These are phyloP conservation scores for Cheilosia impressa DNA, from an alignment of 2,888 invertebrate species.

Conservation along the genomic window DNA sequence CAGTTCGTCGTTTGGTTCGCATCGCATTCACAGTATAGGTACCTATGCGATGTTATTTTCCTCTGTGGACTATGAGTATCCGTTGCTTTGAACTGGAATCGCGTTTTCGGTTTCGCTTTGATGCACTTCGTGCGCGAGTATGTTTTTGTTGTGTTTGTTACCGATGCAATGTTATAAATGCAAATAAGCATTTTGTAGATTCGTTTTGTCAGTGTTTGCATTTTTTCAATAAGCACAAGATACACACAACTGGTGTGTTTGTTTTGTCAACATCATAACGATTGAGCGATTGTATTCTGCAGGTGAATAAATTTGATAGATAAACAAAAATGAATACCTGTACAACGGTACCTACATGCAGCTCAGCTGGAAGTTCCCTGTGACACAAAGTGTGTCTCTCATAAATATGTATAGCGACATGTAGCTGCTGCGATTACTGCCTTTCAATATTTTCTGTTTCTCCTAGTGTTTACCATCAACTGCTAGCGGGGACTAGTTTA, in stretches of 20 bases:
- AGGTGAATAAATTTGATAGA: conserved; percentile 40
- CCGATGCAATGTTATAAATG: conserved; percentile 26
- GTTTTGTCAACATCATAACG: conserved; percentile 34
- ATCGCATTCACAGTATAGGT: neutral
- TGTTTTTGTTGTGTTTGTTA: conserved; percentile 6
- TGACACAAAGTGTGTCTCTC: neutral
- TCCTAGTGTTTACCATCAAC: no score
- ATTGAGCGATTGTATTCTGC: conserved; percentile 5
- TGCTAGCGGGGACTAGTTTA: no score
- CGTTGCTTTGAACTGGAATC: conserved; percentile 56
- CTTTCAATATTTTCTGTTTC: no score
- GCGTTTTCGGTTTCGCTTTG: conserved; percentile 66
- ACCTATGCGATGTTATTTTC: neutral
- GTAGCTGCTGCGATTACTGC: no score
- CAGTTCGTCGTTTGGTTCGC: neutral
- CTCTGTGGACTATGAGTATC: neutral
- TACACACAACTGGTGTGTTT: conserved; percentile 15
- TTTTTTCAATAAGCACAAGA: conserved; percentile 34
- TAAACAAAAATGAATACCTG: neutral
- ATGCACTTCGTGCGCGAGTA: conserved; percentile 51
- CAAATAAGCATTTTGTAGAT: conserved; percentile 52
- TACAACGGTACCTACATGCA: neutral
- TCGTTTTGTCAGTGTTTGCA: conserved; percentile 37
- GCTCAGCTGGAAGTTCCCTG: neutral
- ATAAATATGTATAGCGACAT: no score